Conservation (phyloP, 2,888 invertebrate species). For the Cabera pusaria region DNA sequence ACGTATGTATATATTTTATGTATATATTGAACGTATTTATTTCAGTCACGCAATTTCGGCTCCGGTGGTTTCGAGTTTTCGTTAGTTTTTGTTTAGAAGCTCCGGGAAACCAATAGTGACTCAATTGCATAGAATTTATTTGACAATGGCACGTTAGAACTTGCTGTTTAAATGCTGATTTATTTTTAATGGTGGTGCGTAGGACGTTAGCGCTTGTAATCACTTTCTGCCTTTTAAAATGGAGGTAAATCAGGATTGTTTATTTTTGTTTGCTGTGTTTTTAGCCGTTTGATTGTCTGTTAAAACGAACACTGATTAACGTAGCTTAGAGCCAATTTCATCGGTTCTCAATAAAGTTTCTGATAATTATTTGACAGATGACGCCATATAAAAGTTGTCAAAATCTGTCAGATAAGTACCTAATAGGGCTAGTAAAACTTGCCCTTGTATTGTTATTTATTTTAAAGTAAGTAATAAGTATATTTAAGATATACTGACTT, state of each 20-base stretch:
- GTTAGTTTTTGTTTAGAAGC: slow-evolving; percentile 42
- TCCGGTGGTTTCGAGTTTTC: slow-evolving; percentile 59
- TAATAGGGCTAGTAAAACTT: too few species aligned
- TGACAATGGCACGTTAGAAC: slow-evolving; percentile 54
- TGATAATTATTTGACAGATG: too few species aligned
- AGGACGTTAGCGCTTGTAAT: slow-evolving; percentile 18
- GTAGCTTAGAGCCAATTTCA: too few species aligned
- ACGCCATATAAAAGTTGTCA: too few species aligned
- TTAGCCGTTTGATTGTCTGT: too few species aligned
- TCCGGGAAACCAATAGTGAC: slow-evolving; percentile 50
- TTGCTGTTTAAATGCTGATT: slow-evolving; percentile 41
- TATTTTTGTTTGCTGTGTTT: too few species aligned
- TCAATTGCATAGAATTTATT: slow-evolving; percentile 63
- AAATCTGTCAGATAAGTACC: too few species aligned
- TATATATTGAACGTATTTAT: slow-evolving; percentile 66
- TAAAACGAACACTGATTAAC: too few species aligned
- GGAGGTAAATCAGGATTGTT: slow-evolving; percentile 3
- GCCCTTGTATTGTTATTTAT: too few species aligned
- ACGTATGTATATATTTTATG: slow-evolving; percentile 57
- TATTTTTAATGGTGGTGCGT: slow-evolving; percentile 40
- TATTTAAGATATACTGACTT: too few species aligned
- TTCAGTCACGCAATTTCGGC: slow-evolving; percentile 76
- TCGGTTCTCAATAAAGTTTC: too few species aligned
- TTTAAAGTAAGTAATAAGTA: too few species aligned
- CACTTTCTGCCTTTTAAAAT: slow-evolving; percentile 7